phyloP scores from a whole-genome alignment of 2,113 vertebrate genomes.

The Salvelinus namaycush region DNA sequence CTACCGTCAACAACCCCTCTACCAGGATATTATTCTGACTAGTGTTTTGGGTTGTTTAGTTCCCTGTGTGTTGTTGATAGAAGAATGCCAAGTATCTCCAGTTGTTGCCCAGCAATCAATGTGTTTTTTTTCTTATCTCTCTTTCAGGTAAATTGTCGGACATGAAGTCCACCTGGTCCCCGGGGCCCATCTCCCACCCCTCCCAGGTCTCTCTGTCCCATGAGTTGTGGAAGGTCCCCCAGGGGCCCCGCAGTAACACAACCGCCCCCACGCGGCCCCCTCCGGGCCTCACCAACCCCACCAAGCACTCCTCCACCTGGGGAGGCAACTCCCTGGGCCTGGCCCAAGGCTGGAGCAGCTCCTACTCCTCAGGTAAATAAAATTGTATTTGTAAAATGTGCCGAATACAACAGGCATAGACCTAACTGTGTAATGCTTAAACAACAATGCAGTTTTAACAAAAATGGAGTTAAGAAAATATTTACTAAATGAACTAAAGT shows the following conservation, averaged over 20 bases:
- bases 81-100: not conserved
- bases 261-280: conserved; percentile 91
- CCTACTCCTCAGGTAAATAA: conserved; percentile 84
- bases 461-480: no score
- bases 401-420: no score
- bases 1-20: no score
- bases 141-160: conserved; percentile 91
- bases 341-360: conserved; percentile 89
- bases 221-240: conserved; percentile 93
- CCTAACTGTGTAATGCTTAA: no score
- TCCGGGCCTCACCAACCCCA: conserved; percentile 90
- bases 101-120: not conserved
- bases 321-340: conserved; percentile 86
- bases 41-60: no score
- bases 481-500: no score
- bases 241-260: conserved; percentile 83
- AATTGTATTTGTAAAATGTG: no score
- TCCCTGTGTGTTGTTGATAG: not conserved
- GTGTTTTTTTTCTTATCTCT: conserved; percentile 5
- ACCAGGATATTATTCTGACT: no score
- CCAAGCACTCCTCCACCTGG: conserved; percentile 91
- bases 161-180: conserved; percentile 96
- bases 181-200: conserved; percentile 86
- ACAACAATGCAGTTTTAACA: no score
- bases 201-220: conserved; percentile 92